Evolutionary conservation across 2,888 invertebrate genomes (phyloP).

Genomic region (Metopia argyrocephala): DNA sequence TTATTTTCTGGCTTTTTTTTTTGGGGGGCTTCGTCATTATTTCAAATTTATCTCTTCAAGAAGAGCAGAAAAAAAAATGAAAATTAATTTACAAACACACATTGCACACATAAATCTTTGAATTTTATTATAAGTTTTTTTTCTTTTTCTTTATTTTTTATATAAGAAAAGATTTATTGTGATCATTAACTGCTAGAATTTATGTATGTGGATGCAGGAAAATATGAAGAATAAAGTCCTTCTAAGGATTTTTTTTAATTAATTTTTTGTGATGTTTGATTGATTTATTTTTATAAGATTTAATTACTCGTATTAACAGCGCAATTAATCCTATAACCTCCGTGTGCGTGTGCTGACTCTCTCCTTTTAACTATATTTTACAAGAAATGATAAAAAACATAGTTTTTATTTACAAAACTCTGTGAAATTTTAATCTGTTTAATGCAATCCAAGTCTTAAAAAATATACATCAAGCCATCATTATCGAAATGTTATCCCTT

Average conservation of each 20-base stretch:
- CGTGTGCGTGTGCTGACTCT: too few species aligned
- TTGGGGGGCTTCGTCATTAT: conserved; percentile 20
- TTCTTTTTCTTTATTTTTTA: neutral
- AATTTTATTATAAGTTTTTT: neutral
- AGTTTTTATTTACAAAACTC: too few species aligned
- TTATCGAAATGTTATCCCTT: too few species aligned
- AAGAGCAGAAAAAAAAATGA: neutral
- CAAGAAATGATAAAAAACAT: too few species aligned
- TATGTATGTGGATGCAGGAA: neutral
- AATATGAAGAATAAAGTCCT: neutral
- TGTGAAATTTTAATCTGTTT: too few species aligned
- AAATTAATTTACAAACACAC: conserved; percentile 41
- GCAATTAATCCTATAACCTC: too few species aligned
- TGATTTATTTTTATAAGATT: too few species aligned
- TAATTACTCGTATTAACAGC: too few species aligned
- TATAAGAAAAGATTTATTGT: conserved; percentile 17
- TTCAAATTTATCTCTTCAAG: conserved; percentile 24
- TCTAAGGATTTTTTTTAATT: neutral
- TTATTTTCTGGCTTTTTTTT: neutral
- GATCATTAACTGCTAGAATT: conserved; percentile 2
- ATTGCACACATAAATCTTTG: neutral
- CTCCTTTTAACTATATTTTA: too few species aligned
- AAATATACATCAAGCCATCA: too few species aligned
- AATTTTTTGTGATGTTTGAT: neutral
- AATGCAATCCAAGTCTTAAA: too few species aligned